Base-by-base conservation (phyloP, 2,888 invertebrate genomes). In the Aleiodes testaceus region DNA sequence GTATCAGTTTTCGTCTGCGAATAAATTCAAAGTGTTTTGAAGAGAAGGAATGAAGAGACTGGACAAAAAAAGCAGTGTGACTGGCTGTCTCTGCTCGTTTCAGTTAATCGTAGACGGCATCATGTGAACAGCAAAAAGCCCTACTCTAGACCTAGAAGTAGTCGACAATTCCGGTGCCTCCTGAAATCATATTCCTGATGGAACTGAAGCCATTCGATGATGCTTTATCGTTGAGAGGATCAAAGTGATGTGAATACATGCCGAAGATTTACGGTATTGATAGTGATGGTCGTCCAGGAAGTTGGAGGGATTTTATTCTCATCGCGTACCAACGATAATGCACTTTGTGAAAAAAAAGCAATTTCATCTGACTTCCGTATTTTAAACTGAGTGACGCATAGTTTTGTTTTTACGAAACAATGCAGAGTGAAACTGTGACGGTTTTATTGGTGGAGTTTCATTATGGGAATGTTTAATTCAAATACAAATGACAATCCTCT, bases 81-180 rank as follows among this genome's bases (percentile, higher is more conserved):
- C 36, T 36, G 36, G 36, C 9, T 36, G 36, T 9, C 6, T 36
- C 53, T 47, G 47, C 59, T 61, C 44, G 55, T 55, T 26, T 47
- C 30, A 18, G 50, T 49, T 53, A 66, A 69, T 69, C 69, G 50
- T 50, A 50, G 45, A 68, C 44, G 49, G 61, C 63, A 59, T 59
- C 69, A 49, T 30, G 26, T 59, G 50, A 42, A 69, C 20, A 44
- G 9, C n/a, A 64, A 18, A 36, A 66, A 52, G 22, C 20, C 20
- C n/a, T 22, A 22, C 20, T 70, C 36, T 53, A 30, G 53, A 44
- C 44, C 36, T 12, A 53, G 59, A 16, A 11, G 59, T 42, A 36
- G 59, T 42, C 42, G 7, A 30, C n/a, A 2, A 26, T 26, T 12
- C n/a, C 36, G 59, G 59, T 18, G 16, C 59, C 26, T 22, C 30